Conservation (phyloP, 2,888 invertebrate genomes). For the Busseola fusca region DNA sequence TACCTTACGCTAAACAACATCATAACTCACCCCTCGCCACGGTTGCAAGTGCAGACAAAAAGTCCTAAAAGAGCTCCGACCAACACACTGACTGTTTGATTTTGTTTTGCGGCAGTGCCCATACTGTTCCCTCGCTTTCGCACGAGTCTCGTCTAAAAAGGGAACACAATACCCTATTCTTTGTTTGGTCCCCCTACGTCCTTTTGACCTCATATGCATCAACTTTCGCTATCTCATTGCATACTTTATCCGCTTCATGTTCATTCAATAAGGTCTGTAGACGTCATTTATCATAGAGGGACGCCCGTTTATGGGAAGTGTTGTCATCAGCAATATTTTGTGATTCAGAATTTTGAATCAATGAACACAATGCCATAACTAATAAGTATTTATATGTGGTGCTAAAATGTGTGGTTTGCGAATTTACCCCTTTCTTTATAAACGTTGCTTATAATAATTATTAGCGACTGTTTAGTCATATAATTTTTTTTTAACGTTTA, state of each 20-base stretch:
- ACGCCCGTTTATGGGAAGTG: conserved; percentile 19
- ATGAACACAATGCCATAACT: neutral
- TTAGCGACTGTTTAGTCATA: too few species aligned
- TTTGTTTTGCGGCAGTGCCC: conserved; percentile 43
- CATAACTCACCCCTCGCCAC: neutral
- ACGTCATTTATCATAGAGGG: conserved; percentile 38
- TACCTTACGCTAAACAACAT: conserved; percentile 1
- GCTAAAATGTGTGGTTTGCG: neutral
- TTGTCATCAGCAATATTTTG: conserved; percentile 18
- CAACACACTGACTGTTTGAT: conserved; percentile 18
- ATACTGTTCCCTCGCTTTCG: conserved; percentile 45
- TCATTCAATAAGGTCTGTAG: conserved; percentile 37
- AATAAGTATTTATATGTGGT: neutral
- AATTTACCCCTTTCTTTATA: neutral
- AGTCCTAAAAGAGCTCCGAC: conserved; percentile 35
- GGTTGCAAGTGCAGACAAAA: conserved; percentile 26
- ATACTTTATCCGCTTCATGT: conserved; percentile 51
- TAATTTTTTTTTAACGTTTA: too few species aligned
- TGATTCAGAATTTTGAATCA: conserved; percentile 1
- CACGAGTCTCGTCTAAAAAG: conserved; percentile 51
- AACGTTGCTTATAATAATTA: too few species aligned
- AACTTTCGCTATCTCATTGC: conserved; percentile 39
- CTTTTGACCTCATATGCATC: conserved; percentile 52
- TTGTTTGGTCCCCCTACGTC: conserved; percentile 55
- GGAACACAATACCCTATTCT: conserved; percentile 59